These are phyloP conservation scores for Mesoclemmys tuberculata DNA, from an alignment of 2,113 vertebrate species.

Conservation along the genomic window DNA sequence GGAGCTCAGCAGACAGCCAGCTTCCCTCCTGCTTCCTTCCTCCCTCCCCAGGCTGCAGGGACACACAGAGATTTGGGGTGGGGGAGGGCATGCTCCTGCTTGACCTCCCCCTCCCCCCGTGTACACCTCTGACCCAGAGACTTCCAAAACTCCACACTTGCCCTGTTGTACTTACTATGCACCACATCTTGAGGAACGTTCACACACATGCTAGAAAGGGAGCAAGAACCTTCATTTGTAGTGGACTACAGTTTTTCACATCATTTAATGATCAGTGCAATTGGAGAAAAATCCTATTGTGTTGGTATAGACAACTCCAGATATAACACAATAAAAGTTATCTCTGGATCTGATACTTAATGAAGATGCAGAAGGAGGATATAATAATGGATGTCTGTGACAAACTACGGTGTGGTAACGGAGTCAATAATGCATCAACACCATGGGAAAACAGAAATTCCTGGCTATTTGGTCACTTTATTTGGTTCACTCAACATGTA, in stretches of 20 bases:
- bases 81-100: no score
- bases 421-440: neutral
- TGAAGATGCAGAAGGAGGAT: neutral
- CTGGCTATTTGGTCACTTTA: neutral
- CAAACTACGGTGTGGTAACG: neutral
- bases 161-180: neutral
- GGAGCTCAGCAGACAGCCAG: no score
- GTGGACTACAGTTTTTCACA: neutral
- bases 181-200: neutral
- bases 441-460: neutral
- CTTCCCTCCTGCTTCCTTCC: no score
- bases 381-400: neutral
- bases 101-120: no score
- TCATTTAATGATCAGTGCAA: neutral
- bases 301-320: neutral
- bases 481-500: neutral
- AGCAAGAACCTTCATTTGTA: neutral
- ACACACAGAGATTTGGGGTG: no score
- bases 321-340: neutral
- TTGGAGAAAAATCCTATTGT: neutral
- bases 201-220: neutral
- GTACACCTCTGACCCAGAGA: neutral
- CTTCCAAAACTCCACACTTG: conserved; percentile 2
- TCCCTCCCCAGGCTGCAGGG: no score
- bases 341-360: neutral